phyloP scores from a whole-genome alignment of 2,113 vertebrate species.

The Daboia siamensis region DNA sequence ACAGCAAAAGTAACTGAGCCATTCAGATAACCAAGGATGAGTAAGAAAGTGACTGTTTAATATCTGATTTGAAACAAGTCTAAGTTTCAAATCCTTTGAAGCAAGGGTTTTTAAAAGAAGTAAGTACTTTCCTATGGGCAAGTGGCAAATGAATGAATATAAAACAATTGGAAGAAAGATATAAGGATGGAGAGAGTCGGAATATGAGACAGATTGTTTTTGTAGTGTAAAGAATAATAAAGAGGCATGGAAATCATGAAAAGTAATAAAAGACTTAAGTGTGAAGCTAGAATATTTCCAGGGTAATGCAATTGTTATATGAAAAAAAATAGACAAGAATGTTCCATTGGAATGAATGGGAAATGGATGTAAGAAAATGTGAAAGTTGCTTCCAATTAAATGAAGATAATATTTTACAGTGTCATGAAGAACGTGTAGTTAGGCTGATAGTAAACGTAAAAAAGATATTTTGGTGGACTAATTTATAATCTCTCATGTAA shows the following conservation, averaged over 20 bases:
- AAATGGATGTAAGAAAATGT: not conserved
- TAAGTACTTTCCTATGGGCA: not conserved
- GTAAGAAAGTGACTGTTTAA: not conserved
- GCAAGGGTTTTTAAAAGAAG: not conserved
- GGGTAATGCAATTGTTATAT: not conserved
- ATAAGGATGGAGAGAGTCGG: not conserved
- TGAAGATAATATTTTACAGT: not conserved
- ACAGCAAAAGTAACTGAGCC: not conserved
- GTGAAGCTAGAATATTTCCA: not conserved
- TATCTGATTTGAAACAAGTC: not conserved
- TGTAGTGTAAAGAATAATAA: not conserved
- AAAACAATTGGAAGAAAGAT: not conserved
- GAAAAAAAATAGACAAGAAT: not conserved
- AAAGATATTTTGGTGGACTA: not conserved
- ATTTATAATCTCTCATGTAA: not conserved
- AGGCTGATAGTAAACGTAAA: not conserved
- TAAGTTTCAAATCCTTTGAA: not conserved
- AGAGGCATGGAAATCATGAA: not conserved
- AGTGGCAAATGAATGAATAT: not conserved
- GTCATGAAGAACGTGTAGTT: not conserved
- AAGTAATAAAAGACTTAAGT: not conserved
- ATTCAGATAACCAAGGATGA: not conserved
- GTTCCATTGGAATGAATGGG: not conserved
- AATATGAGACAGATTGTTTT: not conserved
- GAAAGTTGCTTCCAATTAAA: not conserved